Conservation (phyloP, 2,888 invertebrate species). For the Drosophila formosana region DNA sequence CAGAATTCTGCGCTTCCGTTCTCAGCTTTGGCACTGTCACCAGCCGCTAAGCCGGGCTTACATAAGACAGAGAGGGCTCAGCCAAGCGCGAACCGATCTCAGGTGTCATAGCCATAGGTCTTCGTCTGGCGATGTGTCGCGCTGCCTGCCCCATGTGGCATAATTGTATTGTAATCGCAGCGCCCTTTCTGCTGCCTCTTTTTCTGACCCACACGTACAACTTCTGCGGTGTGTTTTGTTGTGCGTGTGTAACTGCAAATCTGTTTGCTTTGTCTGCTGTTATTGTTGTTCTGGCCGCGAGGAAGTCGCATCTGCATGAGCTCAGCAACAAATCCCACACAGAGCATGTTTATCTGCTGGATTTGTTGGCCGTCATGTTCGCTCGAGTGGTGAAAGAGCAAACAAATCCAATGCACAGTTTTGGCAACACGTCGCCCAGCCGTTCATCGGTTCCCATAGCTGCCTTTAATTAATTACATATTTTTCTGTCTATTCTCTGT, state of each 20-base stretch:
- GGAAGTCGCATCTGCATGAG: slow-evolving; percentile 61
- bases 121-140: slow-evolving; percentile 64
- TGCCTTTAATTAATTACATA: slow-evolving; percentile 26
- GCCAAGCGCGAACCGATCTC: slow-evolving; percentile 63
- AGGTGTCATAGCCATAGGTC: slow-evolving; percentile 59
- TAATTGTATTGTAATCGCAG: slow-evolving; percentile 73
- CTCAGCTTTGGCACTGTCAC: slow-evolving; percentile 65
- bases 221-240: slow-evolving; percentile 13
- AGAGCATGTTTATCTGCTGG: slow-evolving; percentile 54
- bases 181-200: slow-evolving; percentile 57
- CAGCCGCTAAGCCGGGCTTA: slow-evolving; percentile 45
- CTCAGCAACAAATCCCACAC: slow-evolving; percentile 55
- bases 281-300: slow-evolving; percentile 26
- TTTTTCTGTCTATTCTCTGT: slow-evolving; percentile 2
- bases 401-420: slow-evolving; percentile 55
- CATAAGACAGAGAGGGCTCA: slow-evolving; percentile 38
- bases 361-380: slow-evolving; percentile 63
- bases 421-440: slow-evolving; percentile 55
- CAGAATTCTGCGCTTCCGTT: slow-evolving; percentile 68
- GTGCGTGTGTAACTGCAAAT: slow-evolving; percentile 55
- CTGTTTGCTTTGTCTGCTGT: slow-evolving; percentile 38
- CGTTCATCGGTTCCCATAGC: slow-evolving; percentile 54
- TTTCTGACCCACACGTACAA: slow-evolving; percentile 18
- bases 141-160: slow-evolving; percentile 55
- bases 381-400: slow-evolving; percentile 34